Conservation (phyloP, 2,797 vertebrate genomes). For the Falco peregrinus region DNA sequence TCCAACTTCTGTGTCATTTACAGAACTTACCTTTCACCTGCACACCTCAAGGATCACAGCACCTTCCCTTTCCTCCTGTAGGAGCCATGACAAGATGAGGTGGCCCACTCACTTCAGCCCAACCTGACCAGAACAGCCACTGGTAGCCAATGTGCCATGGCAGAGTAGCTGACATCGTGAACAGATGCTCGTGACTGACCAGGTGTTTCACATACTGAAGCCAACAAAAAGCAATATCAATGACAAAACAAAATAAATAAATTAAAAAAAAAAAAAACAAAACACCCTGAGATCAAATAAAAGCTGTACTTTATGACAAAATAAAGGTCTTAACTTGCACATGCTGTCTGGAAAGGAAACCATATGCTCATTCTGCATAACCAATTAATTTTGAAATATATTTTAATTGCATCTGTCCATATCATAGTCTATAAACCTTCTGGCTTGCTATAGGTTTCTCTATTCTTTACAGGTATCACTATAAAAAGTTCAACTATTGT, state of each 20-base stretch:
- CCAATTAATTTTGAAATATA: background rate
- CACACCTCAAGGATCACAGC: background rate
- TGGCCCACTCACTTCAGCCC: background rate
- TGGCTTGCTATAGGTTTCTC: background rate
- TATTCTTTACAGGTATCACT: background rate
- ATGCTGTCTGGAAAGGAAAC: background rate
- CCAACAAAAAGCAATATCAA: background rate
- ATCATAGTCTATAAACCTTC: background rate
- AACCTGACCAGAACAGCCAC: background rate
- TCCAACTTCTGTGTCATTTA: background rate
- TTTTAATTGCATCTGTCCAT: background rate
- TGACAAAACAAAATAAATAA: background rate
- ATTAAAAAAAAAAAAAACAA: too few relatives aligned
- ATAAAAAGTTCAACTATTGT: background rate
- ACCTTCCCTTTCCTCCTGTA: background rate
- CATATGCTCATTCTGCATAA: background rate
- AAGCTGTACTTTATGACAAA: background rate
- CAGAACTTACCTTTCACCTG: background rate
- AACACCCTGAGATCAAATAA: background rate
- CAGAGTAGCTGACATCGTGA: background rate
- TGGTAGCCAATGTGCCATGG: background rate
- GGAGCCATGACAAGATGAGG: background rate
- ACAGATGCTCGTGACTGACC: background rate
- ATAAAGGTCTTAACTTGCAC: background rate
- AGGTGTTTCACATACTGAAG: background rate